Percentiles rank a stretch among this genome's conserved stretches.
phyloP scores from a whole-genome alignment of 2,888 invertebrate species.

The Myathropa florea region DNA sequence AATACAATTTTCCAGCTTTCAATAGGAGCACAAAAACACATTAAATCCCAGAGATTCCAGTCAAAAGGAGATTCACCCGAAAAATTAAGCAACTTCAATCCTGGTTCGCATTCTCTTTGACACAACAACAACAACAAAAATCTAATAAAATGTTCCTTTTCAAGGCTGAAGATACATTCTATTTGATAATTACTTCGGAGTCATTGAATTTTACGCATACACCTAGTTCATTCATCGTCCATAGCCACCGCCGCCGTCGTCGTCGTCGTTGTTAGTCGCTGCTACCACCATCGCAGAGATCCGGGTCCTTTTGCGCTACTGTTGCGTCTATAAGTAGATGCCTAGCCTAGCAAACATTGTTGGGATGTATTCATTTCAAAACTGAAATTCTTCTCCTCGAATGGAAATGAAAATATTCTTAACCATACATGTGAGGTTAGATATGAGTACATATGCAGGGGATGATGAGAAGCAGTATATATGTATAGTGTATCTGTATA shows the following conservation, averaged over 20 bases:
- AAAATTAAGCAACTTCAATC: slow-evolving; percentile 31
- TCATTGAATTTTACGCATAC: slow-evolving; percentile 61
- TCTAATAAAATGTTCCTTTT: slow-evolving; percentile 21
- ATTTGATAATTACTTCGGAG: slow-evolving; percentile 58
- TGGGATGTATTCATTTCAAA: slow-evolving; percentile 34
- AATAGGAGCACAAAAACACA: background rate
- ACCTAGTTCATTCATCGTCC: slow-evolving; percentile 37
- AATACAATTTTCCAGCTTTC: background rate
- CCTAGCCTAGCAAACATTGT: slow-evolving; percentile 37
- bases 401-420: slow-evolving; percentile 46
- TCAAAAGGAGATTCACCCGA: background rate
- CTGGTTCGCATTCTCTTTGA: slow-evolving; percentile 11
- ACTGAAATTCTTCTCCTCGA: slow-evolving; percentile 44
- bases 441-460: background rate
- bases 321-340: slow-evolving; percentile 21
- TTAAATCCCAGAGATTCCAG: slow-evolving; percentile 16
- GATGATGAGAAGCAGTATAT: background rate
- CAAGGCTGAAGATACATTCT: slow-evolving; percentile 24
- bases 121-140: background rate
- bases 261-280: background rate
- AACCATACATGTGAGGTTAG: background rate
- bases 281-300: background rate
- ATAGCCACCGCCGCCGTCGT: background rate
- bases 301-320: background rate
- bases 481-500: background rate